Evolutionary conservation across 1,140 invertebrate genomes (phyloP).

Genomic region (Rhopalosiphum maidis): DNA sequence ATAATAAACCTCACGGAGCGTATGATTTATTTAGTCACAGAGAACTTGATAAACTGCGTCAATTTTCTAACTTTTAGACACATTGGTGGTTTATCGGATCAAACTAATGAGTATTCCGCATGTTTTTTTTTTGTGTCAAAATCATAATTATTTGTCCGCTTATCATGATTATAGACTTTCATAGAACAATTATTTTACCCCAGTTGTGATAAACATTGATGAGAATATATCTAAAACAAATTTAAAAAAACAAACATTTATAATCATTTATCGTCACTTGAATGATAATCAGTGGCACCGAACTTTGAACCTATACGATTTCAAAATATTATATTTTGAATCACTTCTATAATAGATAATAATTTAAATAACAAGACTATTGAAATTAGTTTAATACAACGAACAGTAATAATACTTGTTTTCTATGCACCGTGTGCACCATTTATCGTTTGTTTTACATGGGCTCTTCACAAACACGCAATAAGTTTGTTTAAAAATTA

Average conservation of each 20-base stretch:
- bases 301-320: background rate
- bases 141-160: slow-evolving; percentile 30
- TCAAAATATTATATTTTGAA: background rate
- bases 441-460: background rate
- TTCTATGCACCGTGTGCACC: background rate
- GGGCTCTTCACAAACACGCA: background rate
- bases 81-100: background rate
- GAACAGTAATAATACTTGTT: background rate
- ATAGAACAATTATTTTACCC: slow-evolving; percentile 23
- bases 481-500: background rate
- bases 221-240: slow-evolving; percentile 48
- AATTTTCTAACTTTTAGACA: slow-evolving; percentile 5
- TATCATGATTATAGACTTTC: background rate
- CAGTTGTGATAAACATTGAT: slow-evolving; percentile 29
- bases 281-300: background rate
- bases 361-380: background rate
- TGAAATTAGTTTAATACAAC: background rate
- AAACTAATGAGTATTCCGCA: background rate
- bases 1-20: slow-evolving; percentile 34
- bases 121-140: background rate
- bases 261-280: background rate
- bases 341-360: background rate
- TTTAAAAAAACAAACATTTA: slow-evolving; percentile 44
- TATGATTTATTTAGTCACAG: slow-evolving; percentile 33
- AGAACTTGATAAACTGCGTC: slow-evolving; percentile 17